phyloP scores from a whole-genome alignment of 2,888 invertebrate species.

The Nomada hirtipes region DNA sequence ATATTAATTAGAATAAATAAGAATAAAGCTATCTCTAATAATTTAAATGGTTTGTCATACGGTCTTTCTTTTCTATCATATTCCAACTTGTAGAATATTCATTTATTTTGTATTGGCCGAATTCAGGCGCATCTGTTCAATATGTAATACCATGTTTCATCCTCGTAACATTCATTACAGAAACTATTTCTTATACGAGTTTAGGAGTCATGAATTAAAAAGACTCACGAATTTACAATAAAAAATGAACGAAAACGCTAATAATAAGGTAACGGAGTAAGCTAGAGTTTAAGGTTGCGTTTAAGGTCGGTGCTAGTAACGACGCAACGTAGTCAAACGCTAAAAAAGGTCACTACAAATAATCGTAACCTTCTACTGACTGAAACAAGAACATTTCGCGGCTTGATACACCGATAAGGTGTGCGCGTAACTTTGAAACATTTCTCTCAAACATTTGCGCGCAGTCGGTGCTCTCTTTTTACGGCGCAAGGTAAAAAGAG shows the following conservation, averaged over 20 bases:
- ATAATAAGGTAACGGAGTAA: conserved; percentile 26
- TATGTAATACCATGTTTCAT: conserved; percentile 14
- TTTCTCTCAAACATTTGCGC: background rate
- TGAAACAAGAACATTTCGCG: conserved; percentile 25
- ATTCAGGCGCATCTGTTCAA: background rate
- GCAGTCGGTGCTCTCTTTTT: background rate
- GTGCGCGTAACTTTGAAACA: background rate
- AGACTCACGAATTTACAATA: background rate
- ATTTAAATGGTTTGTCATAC: too few species aligned
- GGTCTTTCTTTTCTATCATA: background rate
- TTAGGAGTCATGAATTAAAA: conserved; percentile 20
- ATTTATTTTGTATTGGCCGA: background rate
- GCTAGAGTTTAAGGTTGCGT: conserved; percentile 40
- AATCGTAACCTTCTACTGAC: conserved; percentile 30
- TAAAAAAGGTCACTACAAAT: conserved; percentile 27
- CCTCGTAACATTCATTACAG: background rate
- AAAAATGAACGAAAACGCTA: conserved; percentile 14
- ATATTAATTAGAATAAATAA: background rate
- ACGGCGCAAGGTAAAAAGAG: background rate
- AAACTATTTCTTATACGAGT: conserved; percentile 15
- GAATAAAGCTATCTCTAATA: too few species aligned
- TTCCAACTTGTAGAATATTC: background rate
- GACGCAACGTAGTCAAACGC: conserved; percentile 32
- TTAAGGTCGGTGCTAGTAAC: conserved; percentile 41
- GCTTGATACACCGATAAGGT: conserved; percentile 20